phyloP scores from a whole-genome alignment of 2,888 invertebrate species.

The Amblyteles armatorius region DNA sequence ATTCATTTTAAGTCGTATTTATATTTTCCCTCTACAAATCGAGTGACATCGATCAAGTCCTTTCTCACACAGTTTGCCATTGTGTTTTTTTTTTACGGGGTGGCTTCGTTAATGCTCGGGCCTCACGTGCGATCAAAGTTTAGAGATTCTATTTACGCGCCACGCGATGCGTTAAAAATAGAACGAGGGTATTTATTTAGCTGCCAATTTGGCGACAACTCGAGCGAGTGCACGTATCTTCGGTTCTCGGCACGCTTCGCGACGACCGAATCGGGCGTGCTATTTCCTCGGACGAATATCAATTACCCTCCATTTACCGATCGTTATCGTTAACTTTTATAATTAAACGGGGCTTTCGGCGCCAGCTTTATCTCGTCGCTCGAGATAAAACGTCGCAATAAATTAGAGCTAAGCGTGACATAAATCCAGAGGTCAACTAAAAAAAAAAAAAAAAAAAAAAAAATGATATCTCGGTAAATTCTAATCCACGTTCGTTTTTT shows the following conservation, averaged over 20 bases:
- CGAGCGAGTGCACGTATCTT: neutral
- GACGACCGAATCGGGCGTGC: neutral
- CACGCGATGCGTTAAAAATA: conserved; percentile 52
- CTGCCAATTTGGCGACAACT: conserved; percentile 45
- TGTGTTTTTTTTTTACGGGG: neutral
- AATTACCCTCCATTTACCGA: neutral
- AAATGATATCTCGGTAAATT: neutral
- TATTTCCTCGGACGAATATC: conserved; percentile 5
- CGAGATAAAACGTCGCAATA: neutral
- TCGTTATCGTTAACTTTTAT: conserved; percentile 18
- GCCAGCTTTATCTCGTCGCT: neutral
- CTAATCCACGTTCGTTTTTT: neutral
- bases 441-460: neutral
- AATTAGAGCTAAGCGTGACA: neutral
- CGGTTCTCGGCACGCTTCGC: neutral
- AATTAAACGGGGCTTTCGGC: conserved; percentile 12
- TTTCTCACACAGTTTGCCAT: neutral
- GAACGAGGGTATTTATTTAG: conserved; percentile 50
- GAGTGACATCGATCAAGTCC: neutral
- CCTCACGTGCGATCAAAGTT: conserved; percentile 19
- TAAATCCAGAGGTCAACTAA: neutral
- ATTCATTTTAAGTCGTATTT: neutral
- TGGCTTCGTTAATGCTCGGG: conserved; percentile 1
- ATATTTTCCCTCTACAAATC: neutral
- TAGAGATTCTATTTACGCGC: conserved; percentile 25